Base-by-base conservation (phyloP, 2,888 invertebrate species). In the Cosmia pyralina region DNA sequence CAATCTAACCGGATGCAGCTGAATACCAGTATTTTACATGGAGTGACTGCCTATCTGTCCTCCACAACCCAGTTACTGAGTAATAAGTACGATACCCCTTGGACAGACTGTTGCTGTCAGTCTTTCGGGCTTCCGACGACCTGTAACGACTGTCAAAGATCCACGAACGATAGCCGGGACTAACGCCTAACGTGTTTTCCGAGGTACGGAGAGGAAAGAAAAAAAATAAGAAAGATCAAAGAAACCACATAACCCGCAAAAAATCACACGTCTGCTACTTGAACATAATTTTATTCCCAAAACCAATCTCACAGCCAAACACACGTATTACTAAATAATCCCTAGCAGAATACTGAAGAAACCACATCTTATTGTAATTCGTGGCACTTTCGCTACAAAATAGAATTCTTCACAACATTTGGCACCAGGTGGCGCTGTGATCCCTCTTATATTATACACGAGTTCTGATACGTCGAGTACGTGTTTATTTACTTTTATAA, bases 311-410 rank as follows among this genome's bases (percentile, higher is more conserved):
- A 48, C 13, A 60, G 13, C 62, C 15, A 53, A 19, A 78, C 72
- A 66, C 59, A 52, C 15, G n/a, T 58, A 81, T 81, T 64, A 73
- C 62, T 67, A 68, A 79, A 75, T 73, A 44, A 70, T 75, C 4
- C n/a, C n/a, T 67, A 73, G 82, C 55, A 63, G 64, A 62, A 48
- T 62, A 66, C 59, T 64, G 63, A 11, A 62, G 59, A 70, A 67
- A 75, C 81, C 75, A 62, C 60, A 80, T 77, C 73, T 67, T 74
- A 82, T 85, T 81, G 83, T 82, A 77, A 85, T 82, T 85, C 79
- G 28, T 44, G 62, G 64, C 77, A 75, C 63, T 79, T 73, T 73
- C 62, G 57, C 57, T 48, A 63, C 55, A 38, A 69, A 74, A 75
- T 59, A 57, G 38, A 77, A 75, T 72, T 70, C 59, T 75, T 53